These are phyloP conservation scores for Cerastoderma edule DNA, from an alignment of 2,888 invertebrate genomes.

Conservation along the genomic window DNA sequence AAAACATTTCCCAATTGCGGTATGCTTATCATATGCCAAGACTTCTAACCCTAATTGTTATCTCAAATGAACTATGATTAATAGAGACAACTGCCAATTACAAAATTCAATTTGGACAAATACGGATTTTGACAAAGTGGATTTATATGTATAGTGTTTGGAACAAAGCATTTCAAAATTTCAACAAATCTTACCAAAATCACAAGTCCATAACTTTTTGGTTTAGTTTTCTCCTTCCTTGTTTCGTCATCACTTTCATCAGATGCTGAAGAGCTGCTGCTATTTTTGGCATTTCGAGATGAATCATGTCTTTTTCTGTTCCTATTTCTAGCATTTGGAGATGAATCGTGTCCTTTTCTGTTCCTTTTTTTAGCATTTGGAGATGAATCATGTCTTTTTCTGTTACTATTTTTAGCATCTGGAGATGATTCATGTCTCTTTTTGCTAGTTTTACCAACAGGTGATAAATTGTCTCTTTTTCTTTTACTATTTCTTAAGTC, in stretches of 20 bases:
- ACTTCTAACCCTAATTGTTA: no score
- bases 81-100: no score
- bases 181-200: conserved; percentile 43
- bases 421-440: not conserved
- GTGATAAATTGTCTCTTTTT: not conserved
- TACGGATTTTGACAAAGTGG: no score
- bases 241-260: conserved; percentile 21
- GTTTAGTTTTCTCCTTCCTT: conserved; percentile 20
- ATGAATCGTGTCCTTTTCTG: not conserved
- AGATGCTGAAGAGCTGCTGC: conserved; percentile 25
- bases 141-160: no score
- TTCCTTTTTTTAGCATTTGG: conserved; percentile 3
- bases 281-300: conserved; percentile 16
- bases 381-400: not conserved
- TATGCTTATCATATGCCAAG: no score
- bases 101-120: no score
- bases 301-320: conserved; percentile 14
- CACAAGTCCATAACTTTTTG: conserved; percentile 48
- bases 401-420: not conserved
- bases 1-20: no score
- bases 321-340: conserved; percentile 27
- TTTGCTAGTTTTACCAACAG: no score
- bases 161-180: no score
- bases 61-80: no score
- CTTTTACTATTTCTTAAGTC: not conserved